Conservation (phyloP, 2,797 vertebrate species). For the Pterois miles region DNA sequence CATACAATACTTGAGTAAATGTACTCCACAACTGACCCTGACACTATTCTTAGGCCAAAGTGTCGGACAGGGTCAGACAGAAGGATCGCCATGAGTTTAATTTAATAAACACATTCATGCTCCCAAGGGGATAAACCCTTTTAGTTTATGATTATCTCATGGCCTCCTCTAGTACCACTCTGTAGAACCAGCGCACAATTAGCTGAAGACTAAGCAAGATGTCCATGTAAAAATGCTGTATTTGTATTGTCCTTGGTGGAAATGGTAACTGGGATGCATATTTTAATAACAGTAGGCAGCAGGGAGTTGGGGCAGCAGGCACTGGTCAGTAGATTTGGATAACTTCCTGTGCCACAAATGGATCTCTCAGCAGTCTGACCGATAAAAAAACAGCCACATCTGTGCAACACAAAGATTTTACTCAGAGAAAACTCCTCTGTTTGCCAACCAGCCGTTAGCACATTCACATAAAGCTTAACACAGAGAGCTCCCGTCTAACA, state of each 20-base stretch:
- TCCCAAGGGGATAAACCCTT: neutral
- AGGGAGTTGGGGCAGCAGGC: neutral
- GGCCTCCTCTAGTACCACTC: neutral
- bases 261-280: neutral
- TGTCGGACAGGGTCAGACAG: neutral
- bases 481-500: constrained; percentile 32
- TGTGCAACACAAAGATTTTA: constrained; percentile 45
- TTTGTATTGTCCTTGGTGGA: neutral
- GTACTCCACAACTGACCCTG: no score
- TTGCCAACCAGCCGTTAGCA: constrained; percentile 53
- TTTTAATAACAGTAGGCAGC: neutral
- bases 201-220: neutral
- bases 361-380: constrained; percentile 49
- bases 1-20: no score
- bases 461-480: constrained; percentile 42
- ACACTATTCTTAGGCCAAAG: neutral
- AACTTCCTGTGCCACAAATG: constrained; percentile 38
- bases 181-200: neutral
- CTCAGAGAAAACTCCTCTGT: constrained; percentile 21
- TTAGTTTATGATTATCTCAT: neutral
- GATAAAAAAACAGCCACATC: constrained; percentile 13
- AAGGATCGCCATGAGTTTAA: neutral
- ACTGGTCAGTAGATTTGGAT: neutral
- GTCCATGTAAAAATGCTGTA: neutral
- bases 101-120: neutral